Evolutionary conservation across 2,888 invertebrate species (phyloP).

Genomic region (Plebejus argus): DNA sequence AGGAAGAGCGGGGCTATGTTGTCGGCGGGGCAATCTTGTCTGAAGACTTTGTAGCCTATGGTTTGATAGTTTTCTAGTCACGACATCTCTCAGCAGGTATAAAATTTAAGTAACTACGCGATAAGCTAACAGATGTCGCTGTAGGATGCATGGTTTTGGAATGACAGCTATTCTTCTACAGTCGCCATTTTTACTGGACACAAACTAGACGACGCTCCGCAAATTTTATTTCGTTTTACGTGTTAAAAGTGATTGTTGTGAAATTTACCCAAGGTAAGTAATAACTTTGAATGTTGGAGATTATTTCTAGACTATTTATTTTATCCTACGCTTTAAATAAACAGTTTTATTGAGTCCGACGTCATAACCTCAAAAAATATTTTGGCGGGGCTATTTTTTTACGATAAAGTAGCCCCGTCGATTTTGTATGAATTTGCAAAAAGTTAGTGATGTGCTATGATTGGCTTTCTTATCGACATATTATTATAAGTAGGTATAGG

Average conservation of each 20-base stretch:
- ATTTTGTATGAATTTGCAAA: no score
- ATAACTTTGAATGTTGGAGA: constrained; percentile 8
- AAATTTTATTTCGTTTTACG: not conserved
- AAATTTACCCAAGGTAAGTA: not conserved
- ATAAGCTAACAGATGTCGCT: not conserved
- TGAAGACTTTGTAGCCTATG: not conserved
- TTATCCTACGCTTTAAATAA: not conserved
- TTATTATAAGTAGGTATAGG: no score
- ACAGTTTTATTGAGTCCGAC: not conserved
- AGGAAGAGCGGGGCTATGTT: no score
- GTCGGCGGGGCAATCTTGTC: not conserved
- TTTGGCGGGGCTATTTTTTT: not conserved
- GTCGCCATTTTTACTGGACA: not conserved
- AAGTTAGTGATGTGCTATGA: no score
- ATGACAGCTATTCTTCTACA: not conserved
- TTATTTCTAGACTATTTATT: not conserved
- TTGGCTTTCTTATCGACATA: no score
- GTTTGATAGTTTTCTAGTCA: not conserved
- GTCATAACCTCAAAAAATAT: not conserved
- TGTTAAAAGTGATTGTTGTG: constrained; percentile 8
- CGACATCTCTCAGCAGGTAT: not conserved
- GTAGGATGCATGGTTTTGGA: not conserved
- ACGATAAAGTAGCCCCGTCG: no score
- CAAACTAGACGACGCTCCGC: not conserved
- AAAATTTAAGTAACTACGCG: not conserved